Evolutionary conservation across 2,888 invertebrate species (phyloP).

Genomic region (Phasia obesa): DNA sequence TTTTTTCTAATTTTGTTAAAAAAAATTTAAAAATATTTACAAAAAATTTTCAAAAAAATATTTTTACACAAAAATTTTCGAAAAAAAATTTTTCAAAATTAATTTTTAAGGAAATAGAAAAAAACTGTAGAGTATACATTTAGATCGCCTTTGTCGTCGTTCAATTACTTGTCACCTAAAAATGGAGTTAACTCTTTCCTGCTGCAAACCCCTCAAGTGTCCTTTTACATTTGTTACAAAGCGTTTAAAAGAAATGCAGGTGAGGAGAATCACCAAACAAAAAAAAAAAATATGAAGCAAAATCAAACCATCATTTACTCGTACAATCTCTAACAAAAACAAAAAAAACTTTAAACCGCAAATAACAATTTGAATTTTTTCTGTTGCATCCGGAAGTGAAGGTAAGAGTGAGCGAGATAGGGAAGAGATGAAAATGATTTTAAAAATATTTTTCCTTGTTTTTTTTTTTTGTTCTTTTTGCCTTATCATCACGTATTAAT

Average conservation of each 20-base stretch:
- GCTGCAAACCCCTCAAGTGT: not conserved
- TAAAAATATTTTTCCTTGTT: not conserved
- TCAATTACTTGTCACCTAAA: too few species aligned
- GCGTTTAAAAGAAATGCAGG: not conserved
- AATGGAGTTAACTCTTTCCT: too few species aligned
- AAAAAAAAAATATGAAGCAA: not conserved
- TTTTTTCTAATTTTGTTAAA: too few species aligned
- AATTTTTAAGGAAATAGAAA: too few species aligned
- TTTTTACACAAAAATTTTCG: too few species aligned
- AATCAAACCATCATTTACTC: slow-evolving; percentile 27
- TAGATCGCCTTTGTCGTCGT: too few species aligned
- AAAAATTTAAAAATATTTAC: too few species aligned
- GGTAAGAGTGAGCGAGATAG: not conserved
- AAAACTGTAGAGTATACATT: too few species aligned
- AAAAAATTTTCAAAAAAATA: too few species aligned
- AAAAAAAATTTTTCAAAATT: too few species aligned
- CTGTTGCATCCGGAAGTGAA: not conserved
- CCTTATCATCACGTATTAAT: slow-evolving; percentile 32
- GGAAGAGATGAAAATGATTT: slow-evolving; percentile 6
- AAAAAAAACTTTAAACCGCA: slow-evolving; percentile 9
- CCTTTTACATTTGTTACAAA: not conserved
- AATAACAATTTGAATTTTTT: slow-evolving; percentile 17
- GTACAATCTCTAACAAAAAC: too few species aligned
- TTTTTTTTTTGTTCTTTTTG: not conserved
- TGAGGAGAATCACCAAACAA: not conserved